Percentiles rank a stretch among this genome's conserved stretches.
These are phyloP conservation scores for Oeneis ivallda DNA, from an alignment of 2,888 invertebrate species.

Conservation along the genomic window DNA sequence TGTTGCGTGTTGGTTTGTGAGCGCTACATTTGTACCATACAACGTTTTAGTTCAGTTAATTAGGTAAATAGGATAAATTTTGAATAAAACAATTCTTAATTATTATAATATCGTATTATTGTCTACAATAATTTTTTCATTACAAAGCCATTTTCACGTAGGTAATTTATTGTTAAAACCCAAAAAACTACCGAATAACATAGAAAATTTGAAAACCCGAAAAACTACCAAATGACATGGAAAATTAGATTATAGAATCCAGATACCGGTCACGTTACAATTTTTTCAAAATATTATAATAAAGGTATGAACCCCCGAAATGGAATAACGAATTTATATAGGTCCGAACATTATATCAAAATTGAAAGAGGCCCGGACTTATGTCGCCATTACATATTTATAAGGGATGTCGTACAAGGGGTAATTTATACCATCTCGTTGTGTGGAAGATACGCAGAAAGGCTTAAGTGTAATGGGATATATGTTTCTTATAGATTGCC, in stretches of 20 bases:
- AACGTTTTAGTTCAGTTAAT: too few species aligned
- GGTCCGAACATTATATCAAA: conserved; percentile 40
- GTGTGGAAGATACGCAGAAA: conserved; percentile 41
- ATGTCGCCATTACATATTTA: conserved; percentile 47
- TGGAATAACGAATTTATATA: conserved; percentile 26
- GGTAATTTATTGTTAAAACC: too few species aligned
- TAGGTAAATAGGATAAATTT: too few species aligned
- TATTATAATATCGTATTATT: too few species aligned
- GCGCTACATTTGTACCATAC: too few species aligned
- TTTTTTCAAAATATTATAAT: conserved; percentile 23
- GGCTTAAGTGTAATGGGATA: conserved; percentile 39
- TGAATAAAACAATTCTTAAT: too few species aligned
- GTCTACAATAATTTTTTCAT: too few species aligned
- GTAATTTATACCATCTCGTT: conserved; percentile 46
- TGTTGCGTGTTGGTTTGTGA: too few species aligned
- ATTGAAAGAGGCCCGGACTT: conserved; percentile 39
- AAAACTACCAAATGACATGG: background rate
- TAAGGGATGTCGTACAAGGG: conserved; percentile 44
- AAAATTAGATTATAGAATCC: conserved; percentile 9
- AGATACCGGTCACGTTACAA: conserved; percentile 2
- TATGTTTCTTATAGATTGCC: conserved; percentile 36
- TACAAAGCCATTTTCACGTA: too few species aligned
- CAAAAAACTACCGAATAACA: too few species aligned
- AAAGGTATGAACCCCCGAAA: conserved; percentile 14
- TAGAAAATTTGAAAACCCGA: background rate